Conservation (phyloP, 2,888 invertebrate genomes). For the Stenchaetothrips biformis region DNA sequence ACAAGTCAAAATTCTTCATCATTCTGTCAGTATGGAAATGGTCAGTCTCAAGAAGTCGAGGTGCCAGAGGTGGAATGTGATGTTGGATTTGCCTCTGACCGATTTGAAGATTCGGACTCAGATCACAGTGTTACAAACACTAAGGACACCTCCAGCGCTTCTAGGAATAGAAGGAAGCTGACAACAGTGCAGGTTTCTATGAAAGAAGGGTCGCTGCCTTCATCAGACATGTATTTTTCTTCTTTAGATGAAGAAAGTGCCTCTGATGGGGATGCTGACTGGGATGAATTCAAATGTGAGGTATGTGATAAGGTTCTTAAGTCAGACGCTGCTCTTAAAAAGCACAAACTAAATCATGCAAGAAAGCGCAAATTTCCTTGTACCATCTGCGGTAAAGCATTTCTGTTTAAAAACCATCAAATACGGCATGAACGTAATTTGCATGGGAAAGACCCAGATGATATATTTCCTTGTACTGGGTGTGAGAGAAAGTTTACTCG, state of each 20-base stretch:
- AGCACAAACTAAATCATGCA: slow-evolving; percentile 34
- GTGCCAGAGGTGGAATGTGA: slow-evolving; percentile 11
- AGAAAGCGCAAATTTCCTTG: slow-evolving; percentile 32
- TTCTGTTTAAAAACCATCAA: slow-evolving; percentile 34
- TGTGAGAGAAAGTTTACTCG: slow-evolving; percentile 35
- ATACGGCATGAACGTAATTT: slow-evolving; percentile 33
- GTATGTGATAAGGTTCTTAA: slow-evolving; percentile 35
- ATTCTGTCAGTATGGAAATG: background rate
- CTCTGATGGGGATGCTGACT: slow-evolving; percentile 7
- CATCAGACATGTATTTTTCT: background rate
- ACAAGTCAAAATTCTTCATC: background rate
- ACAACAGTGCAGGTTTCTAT: background rate
- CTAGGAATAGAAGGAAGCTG: slow-evolving; percentile 16
- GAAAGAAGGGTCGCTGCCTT: background rate
- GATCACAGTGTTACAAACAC: slow-evolving; percentile 6
- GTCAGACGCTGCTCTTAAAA: slow-evolving; percentile 33
- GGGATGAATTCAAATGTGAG: slow-evolving; percentile 32
- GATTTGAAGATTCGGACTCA: slow-evolving; percentile 1
- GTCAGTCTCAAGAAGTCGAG: slow-evolving; percentile 1
- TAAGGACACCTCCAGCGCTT: background rate
- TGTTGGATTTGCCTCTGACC: slow-evolving; percentile 1
- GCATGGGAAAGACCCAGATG: slow-evolving; percentile 28
- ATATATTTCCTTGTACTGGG: slow-evolving; percentile 9
- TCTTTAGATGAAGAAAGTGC: slow-evolving; percentile 6
- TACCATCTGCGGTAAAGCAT: slow-evolving; percentile 36